Percentiles rank a stretch among this genome's conserved stretches.
These are phyloP conservation scores for Eidolon helvum DNA, from an alignment of 2,113 vertebrate species.

Conservation along the genomic window DNA sequence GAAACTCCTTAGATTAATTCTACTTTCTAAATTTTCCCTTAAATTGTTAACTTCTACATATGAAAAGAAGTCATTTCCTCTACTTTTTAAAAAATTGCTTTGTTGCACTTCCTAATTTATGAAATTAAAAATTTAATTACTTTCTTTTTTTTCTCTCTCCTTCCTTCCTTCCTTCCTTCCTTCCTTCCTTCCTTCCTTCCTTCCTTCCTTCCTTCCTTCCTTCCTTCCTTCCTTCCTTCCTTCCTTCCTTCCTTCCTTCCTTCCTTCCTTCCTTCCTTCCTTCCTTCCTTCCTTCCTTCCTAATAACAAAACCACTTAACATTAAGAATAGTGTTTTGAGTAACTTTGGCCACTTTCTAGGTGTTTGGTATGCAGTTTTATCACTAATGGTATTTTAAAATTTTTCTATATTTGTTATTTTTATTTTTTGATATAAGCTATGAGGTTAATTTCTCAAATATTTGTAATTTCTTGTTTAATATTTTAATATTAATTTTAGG, in stretches of 20 bases:
- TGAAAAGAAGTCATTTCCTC: neutral
- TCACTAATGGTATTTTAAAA: neutral
- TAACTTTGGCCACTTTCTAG: neutral
- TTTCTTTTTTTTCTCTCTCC: neutral
- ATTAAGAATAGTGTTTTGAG: neutral
- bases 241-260: too few species aligned
- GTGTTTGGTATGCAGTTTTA: neutral
- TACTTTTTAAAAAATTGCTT: neutral
- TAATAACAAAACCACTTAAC: neutral
- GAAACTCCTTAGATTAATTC: neutral
- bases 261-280: too few species aligned
- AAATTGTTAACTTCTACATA: neutral
- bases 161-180: too few species aligned
- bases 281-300: too few species aligned
- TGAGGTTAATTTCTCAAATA: neutral
- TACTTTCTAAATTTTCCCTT: constrained; percentile 3
- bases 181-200: too few species aligned
- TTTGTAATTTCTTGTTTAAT: neutral
- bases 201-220: too few species aligned
- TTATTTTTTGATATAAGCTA: neutral
- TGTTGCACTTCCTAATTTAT: neutral
- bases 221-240: too few species aligned
- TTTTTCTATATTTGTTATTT: neutral
- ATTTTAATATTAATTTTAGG: neutral
- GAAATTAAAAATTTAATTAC: neutral